These are phyloP conservation scores for Prionailurus viverrinus DNA, from an alignment of 2,113 vertebrate species.

Conservation along the genomic window DNA sequence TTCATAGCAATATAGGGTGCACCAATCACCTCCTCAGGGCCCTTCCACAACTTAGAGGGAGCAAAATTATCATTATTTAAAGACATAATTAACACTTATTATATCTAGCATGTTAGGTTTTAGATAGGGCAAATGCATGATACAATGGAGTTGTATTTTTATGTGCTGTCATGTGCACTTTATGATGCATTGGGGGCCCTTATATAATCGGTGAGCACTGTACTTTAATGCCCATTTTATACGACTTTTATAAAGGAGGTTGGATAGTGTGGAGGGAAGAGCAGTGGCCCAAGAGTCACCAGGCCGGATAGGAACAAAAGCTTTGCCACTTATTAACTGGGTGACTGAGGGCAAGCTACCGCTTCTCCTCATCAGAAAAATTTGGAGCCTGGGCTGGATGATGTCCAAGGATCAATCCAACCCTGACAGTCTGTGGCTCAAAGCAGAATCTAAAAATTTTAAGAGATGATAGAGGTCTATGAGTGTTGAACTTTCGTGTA, in stretches of 20 bases:
- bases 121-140: neutral
- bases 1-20: neutral
- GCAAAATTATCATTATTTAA: slow-evolving; percentile 52
- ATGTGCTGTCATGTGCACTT: neutral
- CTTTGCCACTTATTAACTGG: neutral
- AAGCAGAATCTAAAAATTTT: neutral
- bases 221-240: slow-evolving; percentile 58
- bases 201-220: neutral
- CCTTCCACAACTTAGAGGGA: neutral
- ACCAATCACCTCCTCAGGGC: neutral
- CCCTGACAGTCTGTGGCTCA: neutral
- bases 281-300: neutral
- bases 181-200: neutral
- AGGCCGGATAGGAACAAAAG: neutral
- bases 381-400: no score
- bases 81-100: slow-evolving; percentile 43
- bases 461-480: neutral
- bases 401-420: neutral
- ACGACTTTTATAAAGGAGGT: slow-evolving; percentile 50
- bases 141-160: slow-evolving; percentile 30
- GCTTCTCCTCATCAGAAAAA: neutral
- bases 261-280: neutral
- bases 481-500: neutral
- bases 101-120: neutral
- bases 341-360: neutral